Evolutionary conservation across 2,888 invertebrate species (phyloP).

Genomic region (Chrysomela aeneicollis): DNA sequence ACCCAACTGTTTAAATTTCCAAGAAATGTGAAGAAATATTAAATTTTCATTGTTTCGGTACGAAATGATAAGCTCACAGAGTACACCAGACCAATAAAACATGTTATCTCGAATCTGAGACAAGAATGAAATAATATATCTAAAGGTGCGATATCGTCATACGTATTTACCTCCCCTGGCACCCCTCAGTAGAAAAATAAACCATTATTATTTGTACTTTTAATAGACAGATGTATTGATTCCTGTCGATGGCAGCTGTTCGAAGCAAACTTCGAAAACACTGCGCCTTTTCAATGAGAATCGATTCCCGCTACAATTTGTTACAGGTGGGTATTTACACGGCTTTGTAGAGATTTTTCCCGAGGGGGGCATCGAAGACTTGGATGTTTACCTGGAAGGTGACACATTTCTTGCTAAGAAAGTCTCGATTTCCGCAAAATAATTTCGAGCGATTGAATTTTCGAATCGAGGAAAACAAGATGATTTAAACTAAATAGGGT

Average conservation of each 20-base stretch:
- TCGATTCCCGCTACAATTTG: slow-evolving; percentile 16
- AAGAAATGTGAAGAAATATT: no score
- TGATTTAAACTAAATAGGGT: no score
- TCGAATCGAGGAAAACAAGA: no score
- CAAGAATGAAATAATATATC: slow-evolving; percentile 5
- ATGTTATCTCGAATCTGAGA: background rate
- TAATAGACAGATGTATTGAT: slow-evolving; percentile 25
- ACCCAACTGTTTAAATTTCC: no score
- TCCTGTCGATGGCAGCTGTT: slow-evolving; percentile 17
- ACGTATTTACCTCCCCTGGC: background rate
- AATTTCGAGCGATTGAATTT: no score
- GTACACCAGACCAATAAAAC: background rate
- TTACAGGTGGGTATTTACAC: slow-evolving; percentile 24
- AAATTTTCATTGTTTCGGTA: background rate
- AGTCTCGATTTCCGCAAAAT: background rate
- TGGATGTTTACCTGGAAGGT: background rate
- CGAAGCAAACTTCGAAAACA: slow-evolving; percentile 20
- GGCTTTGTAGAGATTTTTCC: slow-evolving; percentile 6
- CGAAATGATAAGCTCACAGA: no score
- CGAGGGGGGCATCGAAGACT: background rate
- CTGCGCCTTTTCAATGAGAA: slow-evolving; percentile 18
- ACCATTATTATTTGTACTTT: slow-evolving; percentile 21
- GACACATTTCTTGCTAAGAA: background rate
- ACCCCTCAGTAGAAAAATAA: slow-evolving; percentile 10
- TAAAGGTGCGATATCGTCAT: slow-evolving; percentile 18